Evolutionary conservation across 2,888 invertebrate species (phyloP).

Genomic region (Theretra japonica): DNA sequence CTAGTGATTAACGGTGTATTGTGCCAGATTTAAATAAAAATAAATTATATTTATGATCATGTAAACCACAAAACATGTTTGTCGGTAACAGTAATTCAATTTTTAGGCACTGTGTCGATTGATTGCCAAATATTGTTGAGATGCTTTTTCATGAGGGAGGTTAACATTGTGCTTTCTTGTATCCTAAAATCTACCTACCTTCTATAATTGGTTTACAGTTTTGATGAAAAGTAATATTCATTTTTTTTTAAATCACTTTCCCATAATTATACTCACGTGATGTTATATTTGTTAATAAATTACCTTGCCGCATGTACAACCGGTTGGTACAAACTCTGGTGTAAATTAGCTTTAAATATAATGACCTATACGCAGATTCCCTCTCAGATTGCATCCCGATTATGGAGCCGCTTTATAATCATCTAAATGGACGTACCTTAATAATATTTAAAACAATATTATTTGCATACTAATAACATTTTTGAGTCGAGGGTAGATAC

Average conservation of each 20-base stretch:
- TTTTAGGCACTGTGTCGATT: no score
- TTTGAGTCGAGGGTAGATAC: not conserved
- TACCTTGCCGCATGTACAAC: not conserved
- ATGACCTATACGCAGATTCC: not conserved
- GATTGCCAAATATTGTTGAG: no score
- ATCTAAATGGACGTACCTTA: not conserved
- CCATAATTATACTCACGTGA: not conserved
- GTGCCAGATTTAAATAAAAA: no score
- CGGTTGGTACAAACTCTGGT: not conserved
- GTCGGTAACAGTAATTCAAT: no score
- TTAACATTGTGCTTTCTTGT: no score
- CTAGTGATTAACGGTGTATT: no score
- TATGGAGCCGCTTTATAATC: not conserved
- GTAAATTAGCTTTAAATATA: not conserved
- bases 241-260: not conserved
- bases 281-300: not conserved
- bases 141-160: no score
- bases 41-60: no score
- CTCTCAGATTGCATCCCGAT: not conserved
- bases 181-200: no score
- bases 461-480: not conserved
- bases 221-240: no score
- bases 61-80: no score
- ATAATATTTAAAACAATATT: not conserved
- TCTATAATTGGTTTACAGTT: no score